Evolutionary conservation across 2,888 invertebrate species (phyloP), one percentile per base, ranked within the genome.

Genomic region (Muschampia plurimacula): DNA sequence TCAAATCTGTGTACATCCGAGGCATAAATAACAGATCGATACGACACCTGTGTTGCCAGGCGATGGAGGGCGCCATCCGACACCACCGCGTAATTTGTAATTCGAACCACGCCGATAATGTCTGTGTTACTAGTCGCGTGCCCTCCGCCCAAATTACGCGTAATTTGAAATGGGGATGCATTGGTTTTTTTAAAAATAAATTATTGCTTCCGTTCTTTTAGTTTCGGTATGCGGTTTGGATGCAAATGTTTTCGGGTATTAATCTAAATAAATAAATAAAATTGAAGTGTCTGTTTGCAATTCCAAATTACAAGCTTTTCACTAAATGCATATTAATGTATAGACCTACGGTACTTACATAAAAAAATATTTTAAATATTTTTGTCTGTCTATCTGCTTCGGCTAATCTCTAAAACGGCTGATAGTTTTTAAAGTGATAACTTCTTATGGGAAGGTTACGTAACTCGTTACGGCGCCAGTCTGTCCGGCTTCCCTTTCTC

Each of bases 11-110:
- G 13, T 70, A 10, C 59, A 49, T 70, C 36, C 32, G 71, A 4
- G 41, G 41, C 62, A 69, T 60, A 59, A 52, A 69, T 60, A 59
- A 39, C 67, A 86, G 89, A 93, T 93, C 93, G 87, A 93, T 93
- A 89, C 72, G 65, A 70, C 92, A 93, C 93, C 93, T 93, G 93
- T 89, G 85, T 87, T 93, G 92, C 88, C 85, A 91, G 83, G 90
- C 91, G 85, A 93, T 92, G 86, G 88, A 89, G 92, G 92, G 93
- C 89, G 92, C 89, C 84, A 93, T 79, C 89, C 90, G 93, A 93
- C 91, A 91, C 93, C 89, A 79, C 83, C 88, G 90, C 93, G 93
- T 92, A 93, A 94, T 93, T 94, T 93, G 93, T 92, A 92, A 94
- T 93, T 88, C 88, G 93, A 93, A 88, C 86, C 89, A 82, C 86